These are phyloP conservation scores for Drosophila equinoxialis DNA, from an alignment of 1,140 invertebrate species.

Conservation along the genomic window DNA sequence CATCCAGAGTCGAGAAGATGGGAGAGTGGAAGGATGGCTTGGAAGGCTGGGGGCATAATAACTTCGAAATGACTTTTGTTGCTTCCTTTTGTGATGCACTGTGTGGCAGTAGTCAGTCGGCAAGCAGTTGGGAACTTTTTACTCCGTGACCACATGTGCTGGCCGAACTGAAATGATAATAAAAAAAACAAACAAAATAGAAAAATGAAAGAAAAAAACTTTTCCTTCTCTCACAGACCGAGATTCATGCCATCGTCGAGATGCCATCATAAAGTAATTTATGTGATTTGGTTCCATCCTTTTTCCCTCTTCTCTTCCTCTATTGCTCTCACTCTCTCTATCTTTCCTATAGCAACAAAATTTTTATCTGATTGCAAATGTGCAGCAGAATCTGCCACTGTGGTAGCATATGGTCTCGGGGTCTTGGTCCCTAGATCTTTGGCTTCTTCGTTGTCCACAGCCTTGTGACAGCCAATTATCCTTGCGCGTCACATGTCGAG, in stretches of 20 bases:
- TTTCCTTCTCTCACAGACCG: constrained; percentile 38
- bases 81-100: constrained; percentile 65
- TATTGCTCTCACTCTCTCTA: background rate
- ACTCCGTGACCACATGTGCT: constrained; percentile 72
- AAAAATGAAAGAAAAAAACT: constrained; percentile 20
- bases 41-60: constrained; percentile 51
- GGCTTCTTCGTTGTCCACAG: constrained; percentile 13
- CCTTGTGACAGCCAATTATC: constrained; percentile 57
- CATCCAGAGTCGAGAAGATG: background rate
- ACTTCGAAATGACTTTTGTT: constrained; percentile 79
- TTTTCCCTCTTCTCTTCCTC: constrained; percentile 9
- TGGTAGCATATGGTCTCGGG: constrained; percentile 57
- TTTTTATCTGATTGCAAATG: constrained; percentile 66
- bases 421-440: constrained; percentile 35
- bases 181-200: constrained; percentile 13
- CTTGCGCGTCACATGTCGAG: constrained; percentile 51
- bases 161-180: constrained; percentile 11
- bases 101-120: constrained; percentile 24
- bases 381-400: constrained; percentile 36
- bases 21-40: background rate
- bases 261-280: constrained; percentile 79
- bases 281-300: constrained; percentile 62
- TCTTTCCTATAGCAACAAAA: constrained; percentile 22
- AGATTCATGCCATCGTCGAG: constrained; percentile 60
- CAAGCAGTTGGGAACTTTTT: constrained; percentile 50